These are phyloP conservation scores for Perca flavescens DNA, from an alignment of 2,113 vertebrate species.

Conservation along the genomic window DNA sequence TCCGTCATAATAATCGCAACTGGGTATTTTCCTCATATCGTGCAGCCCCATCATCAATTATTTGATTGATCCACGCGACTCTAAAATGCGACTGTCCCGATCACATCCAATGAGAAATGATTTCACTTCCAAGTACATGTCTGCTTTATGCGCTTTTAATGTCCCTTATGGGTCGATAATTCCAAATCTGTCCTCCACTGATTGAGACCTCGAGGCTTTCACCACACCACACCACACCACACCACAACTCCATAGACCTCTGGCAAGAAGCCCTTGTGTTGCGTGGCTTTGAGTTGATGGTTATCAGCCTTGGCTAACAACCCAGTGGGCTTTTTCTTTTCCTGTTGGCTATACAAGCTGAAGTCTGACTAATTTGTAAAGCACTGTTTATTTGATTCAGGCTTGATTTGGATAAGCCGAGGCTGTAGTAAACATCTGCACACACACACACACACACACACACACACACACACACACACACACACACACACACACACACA, in stretches of 20 bases:
- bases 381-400: constrained; percentile 45
- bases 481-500: too few relatives aligned
- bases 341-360: not conserved
- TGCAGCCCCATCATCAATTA: too few relatives aligned
- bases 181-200: constrained; percentile 1
- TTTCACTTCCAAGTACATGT: not conserved
- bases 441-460: too few relatives aligned
- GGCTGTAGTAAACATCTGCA: not conserved
- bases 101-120: not conserved
- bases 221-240: constrained; percentile 4
- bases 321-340: not conserved
- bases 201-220: constrained; percentile 10
- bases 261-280: constrained; percentile 14
- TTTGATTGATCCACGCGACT: too few relatives aligned
- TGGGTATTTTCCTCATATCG: too few relatives aligned
- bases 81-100: not conserved
- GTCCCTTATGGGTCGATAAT: constrained; percentile 21
- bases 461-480: too few relatives aligned
- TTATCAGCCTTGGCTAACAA: constrained; percentile 51
- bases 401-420: constrained; percentile 17
- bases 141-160: not conserved
- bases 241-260: not conserved
- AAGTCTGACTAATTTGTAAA: constrained; percentile 33
- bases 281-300: constrained; percentile 33
- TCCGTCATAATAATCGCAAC: too few relatives aligned